These are phyloP conservation scores for Ormia ochracea DNA, from an alignment of 2,888 invertebrate genomes.

Conservation along the genomic window DNA sequence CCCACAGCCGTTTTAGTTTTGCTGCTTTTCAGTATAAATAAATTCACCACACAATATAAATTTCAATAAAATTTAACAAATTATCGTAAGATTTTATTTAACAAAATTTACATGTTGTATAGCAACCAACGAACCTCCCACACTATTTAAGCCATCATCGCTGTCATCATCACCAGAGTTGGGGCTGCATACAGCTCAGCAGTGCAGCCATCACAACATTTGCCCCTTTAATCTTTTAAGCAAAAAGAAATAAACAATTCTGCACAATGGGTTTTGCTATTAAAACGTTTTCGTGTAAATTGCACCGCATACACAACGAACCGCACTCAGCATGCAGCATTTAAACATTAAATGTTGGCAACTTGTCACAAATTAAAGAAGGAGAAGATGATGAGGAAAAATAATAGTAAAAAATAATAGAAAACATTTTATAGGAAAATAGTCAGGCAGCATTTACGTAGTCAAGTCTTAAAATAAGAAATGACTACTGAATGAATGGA, in stretches of 20 bases:
- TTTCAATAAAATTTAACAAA: too few species aligned
- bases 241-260: neutral
- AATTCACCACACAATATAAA: too few species aligned
- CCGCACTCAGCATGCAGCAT: slow-evolving; percentile 47
- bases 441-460: slow-evolving; percentile 19
- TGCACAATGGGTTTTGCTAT: slow-evolving; percentile 42
- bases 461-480: slow-evolving; percentile 35
- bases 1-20: too few species aligned
- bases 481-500: slow-evolving; percentile 19
- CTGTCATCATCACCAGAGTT: neutral
- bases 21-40: too few species aligned
- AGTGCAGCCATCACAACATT: slow-evolving; percentile 43
- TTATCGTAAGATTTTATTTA: neutral
- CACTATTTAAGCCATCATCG: slow-evolving; percentile 18
- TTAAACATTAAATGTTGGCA: slow-evolving; percentile 57
- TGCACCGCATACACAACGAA: slow-evolving; percentile 28
- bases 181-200: slow-evolving; percentile 15
- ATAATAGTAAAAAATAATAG: neutral
- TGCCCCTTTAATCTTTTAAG: slow-evolving; percentile 36
- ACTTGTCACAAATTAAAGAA: slow-evolving; percentile 54
- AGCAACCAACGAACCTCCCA: slow-evolving; percentile 14
- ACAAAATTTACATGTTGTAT: slow-evolving; percentile 1
- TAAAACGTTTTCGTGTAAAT: slow-evolving; percentile 42
- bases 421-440: slow-evolving; percentile 12
- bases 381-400: too few species aligned